Evolutionary conservation across 2,113 vertebrate genomes (phyloP).

Genomic region (Corythoichthys haematopterus): DNA sequence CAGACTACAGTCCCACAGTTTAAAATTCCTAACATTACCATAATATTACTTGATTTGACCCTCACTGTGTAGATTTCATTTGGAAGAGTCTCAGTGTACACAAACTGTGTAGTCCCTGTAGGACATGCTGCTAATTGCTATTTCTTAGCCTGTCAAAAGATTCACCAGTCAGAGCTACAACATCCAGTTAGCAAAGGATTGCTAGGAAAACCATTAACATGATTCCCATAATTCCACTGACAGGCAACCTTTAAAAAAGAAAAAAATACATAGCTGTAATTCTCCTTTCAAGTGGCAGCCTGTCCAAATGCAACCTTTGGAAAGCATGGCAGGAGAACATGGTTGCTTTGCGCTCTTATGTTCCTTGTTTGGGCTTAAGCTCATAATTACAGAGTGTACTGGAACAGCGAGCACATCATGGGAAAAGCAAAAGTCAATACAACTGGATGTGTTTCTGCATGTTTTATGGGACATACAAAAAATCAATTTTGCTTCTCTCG

Average conservation of each 20-base stretch:
- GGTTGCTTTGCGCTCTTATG: conserved; percentile 13
- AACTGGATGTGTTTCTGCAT: conserved; percentile 7
- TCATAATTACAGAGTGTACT: neutral
- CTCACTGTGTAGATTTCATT: too few relatives aligned
- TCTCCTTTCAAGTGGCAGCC: conserved; percentile 19
- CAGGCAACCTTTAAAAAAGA: conserved; percentile 35
- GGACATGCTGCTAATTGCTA: too few relatives aligned
- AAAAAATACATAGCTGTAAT: conserved; percentile 8
- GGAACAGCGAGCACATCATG: neutral
- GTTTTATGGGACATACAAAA: conserved; percentile 10
- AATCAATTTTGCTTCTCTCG: conserved; percentile 38
- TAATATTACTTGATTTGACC: too few relatives aligned
- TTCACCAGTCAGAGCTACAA: neutral
- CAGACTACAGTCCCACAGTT: too few relatives aligned
- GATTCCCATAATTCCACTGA: conserved; percentile 13
- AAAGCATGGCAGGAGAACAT: conserved; percentile 4
- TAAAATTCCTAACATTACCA: too few relatives aligned
- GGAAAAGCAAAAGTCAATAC: neutral
- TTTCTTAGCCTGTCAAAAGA: neutral
- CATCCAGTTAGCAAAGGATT: neutral
- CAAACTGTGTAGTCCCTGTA: too few relatives aligned
- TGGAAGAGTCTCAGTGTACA: too few relatives aligned
- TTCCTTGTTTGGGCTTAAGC: conserved; percentile 4
- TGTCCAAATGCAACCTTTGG: conserved; percentile 12
- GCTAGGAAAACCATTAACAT: neutral